phyloP scores from a whole-genome alignment of 2,113 vertebrate genomes.

The Nycticorax nycticorax region DNA sequence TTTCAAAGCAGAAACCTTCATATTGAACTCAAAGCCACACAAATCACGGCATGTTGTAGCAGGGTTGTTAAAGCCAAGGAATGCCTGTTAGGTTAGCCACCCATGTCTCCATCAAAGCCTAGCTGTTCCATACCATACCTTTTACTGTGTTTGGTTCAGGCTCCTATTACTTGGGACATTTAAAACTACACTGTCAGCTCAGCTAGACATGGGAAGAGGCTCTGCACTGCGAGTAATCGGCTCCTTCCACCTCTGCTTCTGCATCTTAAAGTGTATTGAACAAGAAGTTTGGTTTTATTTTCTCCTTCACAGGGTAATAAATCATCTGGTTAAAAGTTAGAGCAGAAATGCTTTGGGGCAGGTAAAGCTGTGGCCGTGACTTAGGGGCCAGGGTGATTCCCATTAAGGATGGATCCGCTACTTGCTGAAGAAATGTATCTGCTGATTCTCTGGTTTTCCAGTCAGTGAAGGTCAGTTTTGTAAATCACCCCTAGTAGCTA shows the following conservation, averaged over 20 bases:
- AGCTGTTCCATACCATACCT: background rate
- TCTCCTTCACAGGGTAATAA: background rate
- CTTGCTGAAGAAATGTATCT: background rate
- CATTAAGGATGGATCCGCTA: background rate
- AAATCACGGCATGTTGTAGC: background rate
- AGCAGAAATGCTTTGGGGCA: background rate
- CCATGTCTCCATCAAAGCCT: background rate
- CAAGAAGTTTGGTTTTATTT: background rate
- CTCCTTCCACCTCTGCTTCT: background rate
- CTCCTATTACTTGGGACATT: background rate
- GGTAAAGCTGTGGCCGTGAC: background rate
- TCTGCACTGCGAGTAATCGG: background rate
- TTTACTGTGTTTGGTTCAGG: background rate
- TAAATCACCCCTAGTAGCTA: background rate
- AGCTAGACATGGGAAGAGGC: background rate
- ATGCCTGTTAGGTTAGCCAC: background rate
- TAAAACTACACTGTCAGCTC: background rate
- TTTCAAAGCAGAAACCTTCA: background rate
- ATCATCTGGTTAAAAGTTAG: background rate
- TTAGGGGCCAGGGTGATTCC: background rate
- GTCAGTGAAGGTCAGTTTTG: background rate
- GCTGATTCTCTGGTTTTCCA: background rate
- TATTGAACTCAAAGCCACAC: background rate
- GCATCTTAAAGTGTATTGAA: background rate
- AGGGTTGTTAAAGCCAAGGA: conserved; percentile 3